Base-by-base conservation (phyloP, 2,888 invertebrate species). In the Spialia ferax region DNA sequence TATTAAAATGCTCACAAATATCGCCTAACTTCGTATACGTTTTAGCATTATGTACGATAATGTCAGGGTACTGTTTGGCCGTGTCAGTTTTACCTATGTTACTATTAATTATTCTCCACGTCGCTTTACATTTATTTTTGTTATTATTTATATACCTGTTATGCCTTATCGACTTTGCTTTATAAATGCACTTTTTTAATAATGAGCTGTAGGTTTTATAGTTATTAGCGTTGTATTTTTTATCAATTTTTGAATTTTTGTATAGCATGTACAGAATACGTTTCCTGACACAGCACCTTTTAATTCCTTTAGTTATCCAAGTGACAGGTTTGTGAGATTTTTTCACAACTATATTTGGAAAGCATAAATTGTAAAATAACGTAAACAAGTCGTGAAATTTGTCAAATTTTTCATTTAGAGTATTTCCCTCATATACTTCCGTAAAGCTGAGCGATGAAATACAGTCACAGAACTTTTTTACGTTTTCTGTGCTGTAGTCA, bases 81-180 rank as follows among this genome's bases (percentile, higher is more conserved):
- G 1, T 23, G 50, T 50, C 50, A 22, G 13, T 50, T 22, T 50
- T 50, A 11, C 22, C 22, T 22, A 50, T 13, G 22, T 50, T n/a
- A 22, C n/a, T 50, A 50, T 50, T 50, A 22, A 50, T 50, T 50
- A 50, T 50, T 6, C 23, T 50, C 50, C 50, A 50, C 23, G 50
- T 50, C 50, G 50, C 50, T 22, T 11, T 22, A 50, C 50, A 50
- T 50, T 50, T 50, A 50, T 50, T 50, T 7, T 13, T 50, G 23
- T 50, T 50, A 11, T 23, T 50, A 22, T n/a, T 7, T 22, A 22
- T 22, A 7, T 50, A 50, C 11, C 13, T 22, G 8, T 50, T 50
- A 50, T 50, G 3, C 22, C 13, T 10, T 22, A 50, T 6, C 4
- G 13, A 13, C 22, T 50, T 50, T 13, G 50, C 50, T 50, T 2